Evolutionary conservation across 2,888 invertebrate genomes (phyloP), one percentile per base, ranked within the genome.

Genomic region (Leptinotarsa rubiginosa): DNA sequence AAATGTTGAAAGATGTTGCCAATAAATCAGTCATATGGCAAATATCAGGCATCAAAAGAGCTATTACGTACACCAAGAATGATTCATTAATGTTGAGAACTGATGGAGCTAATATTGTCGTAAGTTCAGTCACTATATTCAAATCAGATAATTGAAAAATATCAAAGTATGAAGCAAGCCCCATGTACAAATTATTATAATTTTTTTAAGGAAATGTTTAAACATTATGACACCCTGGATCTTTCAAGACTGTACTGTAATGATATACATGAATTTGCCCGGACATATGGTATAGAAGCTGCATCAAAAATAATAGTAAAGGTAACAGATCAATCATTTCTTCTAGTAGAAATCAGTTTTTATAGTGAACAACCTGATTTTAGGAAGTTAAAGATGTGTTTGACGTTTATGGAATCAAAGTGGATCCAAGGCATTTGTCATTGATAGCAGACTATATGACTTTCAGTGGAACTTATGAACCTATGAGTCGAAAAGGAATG

Each of bases 371-470:
- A 68, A 20, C 76, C 78, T 75, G 65, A 47, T 78, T 85, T 15
- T 83, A 91, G 88, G 99, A 99, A 90, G 94, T 99, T 65, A 93
- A 95, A 86, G 95, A 96, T 85, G 99, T 99, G 49, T 99, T 99
- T 88, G 95, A 95, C 81, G 97, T 97, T 1, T 99, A 99, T 84
- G 98, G 98, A 41, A 99, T 99, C 83, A 92, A 93, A 12, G 98
- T 99, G 3, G 97, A 99, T 88, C 93, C 95, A 0, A 91, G 99
- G 31, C 99, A 99, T 91, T 90, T 99, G 83, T 92, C 93, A 0
- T 89, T 99, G 5, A 92, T 99, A 70, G 96, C 99, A 0, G 99
- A 99, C 89, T 99, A 98, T 86, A 99, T 99, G 99, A 99, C 98
- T 0, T 97, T 93, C 82, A 95, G 95, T 83, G 99, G 99, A 0